A percentile compares a stretch with the other conserved stretches of the same genome.
Evolutionary conservation across 2,888 invertebrate species (phyloP).

Genomic region (Orthosia incerta): DNA sequence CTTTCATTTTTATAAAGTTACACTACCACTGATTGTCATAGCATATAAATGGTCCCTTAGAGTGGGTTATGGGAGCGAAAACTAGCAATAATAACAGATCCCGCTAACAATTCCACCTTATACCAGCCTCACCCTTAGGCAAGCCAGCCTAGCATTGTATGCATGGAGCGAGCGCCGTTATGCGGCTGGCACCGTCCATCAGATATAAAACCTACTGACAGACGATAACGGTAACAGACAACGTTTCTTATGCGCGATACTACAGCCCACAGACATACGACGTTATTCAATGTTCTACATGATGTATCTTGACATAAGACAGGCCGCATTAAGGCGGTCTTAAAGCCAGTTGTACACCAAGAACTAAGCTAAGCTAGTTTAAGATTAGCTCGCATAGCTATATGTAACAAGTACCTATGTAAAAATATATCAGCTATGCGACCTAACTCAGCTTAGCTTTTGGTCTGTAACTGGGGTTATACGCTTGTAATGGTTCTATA

Average conservation of each 20-base stretch:
- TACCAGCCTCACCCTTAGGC: slow-evolving; percentile 72
- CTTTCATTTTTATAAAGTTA: too few relatives aligned
- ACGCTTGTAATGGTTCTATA: slow-evolving; percentile 65
- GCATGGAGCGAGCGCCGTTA: slow-evolving; percentile 80
- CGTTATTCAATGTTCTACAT: slow-evolving; percentile 73
- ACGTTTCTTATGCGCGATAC: slow-evolving; percentile 76
- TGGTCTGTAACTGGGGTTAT: slow-evolving; percentile 8
- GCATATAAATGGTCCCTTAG: too few relatives aligned
- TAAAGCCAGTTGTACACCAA: too few relatives aligned
- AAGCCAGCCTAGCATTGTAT: slow-evolving; percentile 69
- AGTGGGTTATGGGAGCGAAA: too few relatives aligned
- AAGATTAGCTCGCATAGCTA: too few relatives aligned
- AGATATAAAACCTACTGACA: slow-evolving; percentile 85
- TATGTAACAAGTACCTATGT: too few relatives aligned
- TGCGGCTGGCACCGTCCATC: slow-evolving; percentile 78
- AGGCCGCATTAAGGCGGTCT: slow-evolving; percentile 64
- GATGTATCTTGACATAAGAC: slow-evolving; percentile 70
- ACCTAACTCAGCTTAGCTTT: too few relatives aligned
- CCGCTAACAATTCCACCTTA: slow-evolving; percentile 44
- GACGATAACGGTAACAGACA: slow-evolving; percentile 85
- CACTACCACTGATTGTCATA: too few relatives aligned
- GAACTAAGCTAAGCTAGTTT: too few relatives aligned
- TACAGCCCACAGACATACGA: slow-evolving; percentile 67
- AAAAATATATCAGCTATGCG: too few relatives aligned
- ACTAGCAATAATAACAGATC: not conserved